These are phyloP conservation scores for Nymphalis io DNA, from an alignment of 1,140 invertebrate genomes.

Conservation along the genomic window DNA sequence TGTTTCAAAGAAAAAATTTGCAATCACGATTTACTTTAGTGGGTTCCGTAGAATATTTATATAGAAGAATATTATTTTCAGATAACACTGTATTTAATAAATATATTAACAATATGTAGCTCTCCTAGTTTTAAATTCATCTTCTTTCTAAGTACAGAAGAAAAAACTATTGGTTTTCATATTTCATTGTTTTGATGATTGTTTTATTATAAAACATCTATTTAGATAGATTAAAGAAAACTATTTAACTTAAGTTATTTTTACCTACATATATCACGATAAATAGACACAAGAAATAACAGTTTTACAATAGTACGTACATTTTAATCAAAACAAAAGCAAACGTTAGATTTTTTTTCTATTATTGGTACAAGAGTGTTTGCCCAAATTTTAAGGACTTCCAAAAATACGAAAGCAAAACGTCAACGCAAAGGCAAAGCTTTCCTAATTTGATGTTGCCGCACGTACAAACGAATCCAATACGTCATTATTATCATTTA, in stretches of 20 bases:
- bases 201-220: no score
- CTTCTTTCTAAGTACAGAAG: no score
- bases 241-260: no score
- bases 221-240: no score
- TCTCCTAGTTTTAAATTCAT: no score
- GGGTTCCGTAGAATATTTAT: slow-evolving; percentile 11
- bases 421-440: slow-evolving; percentile 54
- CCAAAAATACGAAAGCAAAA: slow-evolving; percentile 42
- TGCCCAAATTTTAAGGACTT: slow-evolving; percentile 24
- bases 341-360: not conserved
- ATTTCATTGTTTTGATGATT: no score
- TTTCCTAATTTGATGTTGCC: slow-evolving; percentile 66
- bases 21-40: not conserved
- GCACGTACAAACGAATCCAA: slow-evolving; percentile 60
- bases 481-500: slow-evolving; percentile 68
- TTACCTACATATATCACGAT: no score
- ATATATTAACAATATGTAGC: no score
- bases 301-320: not conserved
- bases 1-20: slow-evolving; percentile 40
- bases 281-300: not conserved
- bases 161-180: no score
- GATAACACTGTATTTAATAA: not conserved
- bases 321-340: not conserved
- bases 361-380: not conserved
- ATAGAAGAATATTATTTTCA: not conserved